phyloP scores from a whole-genome alignment of 2,888 invertebrate genomes.

The Protula sp. region DNA sequence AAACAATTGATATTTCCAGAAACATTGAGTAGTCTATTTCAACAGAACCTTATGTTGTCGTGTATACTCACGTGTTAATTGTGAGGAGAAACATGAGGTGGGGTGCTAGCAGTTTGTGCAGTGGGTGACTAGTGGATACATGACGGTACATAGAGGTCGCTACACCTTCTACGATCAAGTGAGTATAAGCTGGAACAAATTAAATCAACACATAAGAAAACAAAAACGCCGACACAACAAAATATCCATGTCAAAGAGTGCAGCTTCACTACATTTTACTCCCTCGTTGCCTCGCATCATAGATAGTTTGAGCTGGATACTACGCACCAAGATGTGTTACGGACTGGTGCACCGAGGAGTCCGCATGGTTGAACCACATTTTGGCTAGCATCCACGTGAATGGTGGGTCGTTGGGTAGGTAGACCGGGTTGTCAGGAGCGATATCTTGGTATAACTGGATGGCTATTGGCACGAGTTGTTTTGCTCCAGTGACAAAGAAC shows the following conservation, averaged over 20 bases:
- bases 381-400: conserved; percentile 54
- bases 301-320: no score
- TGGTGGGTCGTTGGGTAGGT: conserved; percentile 49
- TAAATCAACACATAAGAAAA: conserved; percentile 2
- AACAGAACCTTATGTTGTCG: no score
- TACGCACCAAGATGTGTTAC: conserved; percentile 46
- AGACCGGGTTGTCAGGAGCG: conserved; percentile 54
- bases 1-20: no score
- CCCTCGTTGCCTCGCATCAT: no score
- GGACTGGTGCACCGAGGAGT: conserved; percentile 50
- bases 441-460: conserved; percentile 55
- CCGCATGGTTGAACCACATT: conserved; percentile 54
- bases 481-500: conserved; percentile 51
- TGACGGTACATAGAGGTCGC: conserved; percentile 53
- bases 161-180: conserved; percentile 56
- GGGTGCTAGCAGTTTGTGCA: conserved; percentile 55
- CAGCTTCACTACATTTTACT: no score
- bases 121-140: conserved; percentile 55
- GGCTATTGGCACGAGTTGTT: conserved; percentile 53
- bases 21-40: no score
- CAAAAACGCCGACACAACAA: no score
- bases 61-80: conserved; percentile 55
- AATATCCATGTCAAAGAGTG: no score
- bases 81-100: conserved; percentile 56
- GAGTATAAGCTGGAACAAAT: conserved; percentile 47